Evolutionary conservation across 1,140 invertebrate species (phyloP).

Genomic region (Mercenaria mercenaria): DNA sequence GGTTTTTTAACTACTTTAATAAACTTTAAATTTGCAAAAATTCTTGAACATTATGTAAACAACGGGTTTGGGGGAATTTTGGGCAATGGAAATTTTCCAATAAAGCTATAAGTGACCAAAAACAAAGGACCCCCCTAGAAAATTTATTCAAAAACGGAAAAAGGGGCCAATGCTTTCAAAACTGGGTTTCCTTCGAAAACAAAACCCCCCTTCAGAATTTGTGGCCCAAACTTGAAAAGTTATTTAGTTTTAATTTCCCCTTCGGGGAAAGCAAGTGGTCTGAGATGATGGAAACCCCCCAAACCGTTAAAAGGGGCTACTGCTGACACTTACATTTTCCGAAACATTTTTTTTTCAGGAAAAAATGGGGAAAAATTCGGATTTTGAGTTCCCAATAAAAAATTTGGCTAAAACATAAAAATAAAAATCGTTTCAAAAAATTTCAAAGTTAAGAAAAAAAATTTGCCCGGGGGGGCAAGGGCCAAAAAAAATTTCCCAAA

Average conservation of each 20-base stretch:
- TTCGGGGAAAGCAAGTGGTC: slow-evolving; percentile 5
- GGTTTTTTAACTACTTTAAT: slow-evolving; percentile 97
- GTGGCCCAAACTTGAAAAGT: slow-evolving; percentile 50
- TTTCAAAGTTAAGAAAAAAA: slow-evolving; percentile 30
- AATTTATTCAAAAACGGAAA: slow-evolving; percentile 41
- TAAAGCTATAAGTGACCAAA: background rate
- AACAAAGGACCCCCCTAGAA: background rate
- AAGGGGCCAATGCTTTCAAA: slow-evolving; percentile 55
- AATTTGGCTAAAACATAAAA: slow-evolving; percentile 31
- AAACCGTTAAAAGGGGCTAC: background rate
- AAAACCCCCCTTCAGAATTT: slow-evolving; percentile 38
- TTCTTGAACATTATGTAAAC: slow-evolving; percentile 91
- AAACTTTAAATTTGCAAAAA: slow-evolving; percentile 89
- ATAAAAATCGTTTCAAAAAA: slow-evolving; percentile 29
- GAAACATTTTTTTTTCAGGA: slow-evolving; percentile 56
- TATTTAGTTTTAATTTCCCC: slow-evolving; percentile 66
- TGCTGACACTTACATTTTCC: slow-evolving; percentile 29
- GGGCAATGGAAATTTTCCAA: slow-evolving; percentile 94
- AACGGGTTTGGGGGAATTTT: slow-evolving; percentile 90
- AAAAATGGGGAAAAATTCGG: slow-evolving; percentile 47
- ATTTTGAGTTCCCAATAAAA: background rate
- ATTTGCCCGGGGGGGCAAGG: slow-evolving; percentile 85
- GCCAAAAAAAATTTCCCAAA: slow-evolving; percentile 96
- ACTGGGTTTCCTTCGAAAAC: slow-evolving; percentile 49
- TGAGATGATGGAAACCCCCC: background rate